phyloP scores from a whole-genome alignment of 2,888 invertebrate species.

The Zonitis immaculata region DNA sequence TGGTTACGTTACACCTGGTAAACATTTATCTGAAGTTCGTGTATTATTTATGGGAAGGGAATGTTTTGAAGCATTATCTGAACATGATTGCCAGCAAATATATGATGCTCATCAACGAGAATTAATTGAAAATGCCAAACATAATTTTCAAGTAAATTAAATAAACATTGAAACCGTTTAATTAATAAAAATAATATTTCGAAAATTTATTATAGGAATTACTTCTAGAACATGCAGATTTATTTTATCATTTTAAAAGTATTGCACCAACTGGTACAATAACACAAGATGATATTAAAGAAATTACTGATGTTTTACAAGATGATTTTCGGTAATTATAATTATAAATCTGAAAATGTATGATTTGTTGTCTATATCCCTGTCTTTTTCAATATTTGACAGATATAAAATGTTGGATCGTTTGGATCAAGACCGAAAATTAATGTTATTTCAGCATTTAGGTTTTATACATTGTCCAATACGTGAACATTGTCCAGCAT shows the following conservation, averaged over 20 bases:
- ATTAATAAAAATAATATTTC: constrained; percentile 5
- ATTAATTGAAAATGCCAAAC: constrained; percentile 82
- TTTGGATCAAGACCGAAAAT: constrained; percentile 89
- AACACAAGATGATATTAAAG: constrained; percentile 89
- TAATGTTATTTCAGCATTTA: constrained; percentile 91
- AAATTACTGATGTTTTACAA: constrained; percentile 86
- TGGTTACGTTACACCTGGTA: constrained; percentile 93
- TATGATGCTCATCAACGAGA: constrained; percentile 92
- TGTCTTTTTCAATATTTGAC: constrained; percentile 17
- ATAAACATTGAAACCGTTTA: background rate
- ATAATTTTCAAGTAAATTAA: constrained; percentile 72
- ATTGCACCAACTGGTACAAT: constrained; percentile 85
- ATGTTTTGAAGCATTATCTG: constrained; percentile 87
- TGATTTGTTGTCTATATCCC: no score
- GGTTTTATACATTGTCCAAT: constrained; percentile 95
- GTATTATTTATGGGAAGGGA: constrained; percentile 92
- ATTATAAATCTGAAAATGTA: background rate
- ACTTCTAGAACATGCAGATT: constrained; percentile 84
- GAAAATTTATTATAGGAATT: constrained; percentile 65
- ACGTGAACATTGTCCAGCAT: constrained; percentile 90
- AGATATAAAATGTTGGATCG: constrained; percentile 92
- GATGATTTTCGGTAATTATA: constrained; percentile 76
- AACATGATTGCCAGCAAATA: constrained; percentile 85
- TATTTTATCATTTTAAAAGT: constrained; percentile 90
- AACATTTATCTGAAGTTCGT: constrained; percentile 82